Conservation (phyloP, 2,113 vertebrate genomes). For the Mobula hypostoma region DNA sequence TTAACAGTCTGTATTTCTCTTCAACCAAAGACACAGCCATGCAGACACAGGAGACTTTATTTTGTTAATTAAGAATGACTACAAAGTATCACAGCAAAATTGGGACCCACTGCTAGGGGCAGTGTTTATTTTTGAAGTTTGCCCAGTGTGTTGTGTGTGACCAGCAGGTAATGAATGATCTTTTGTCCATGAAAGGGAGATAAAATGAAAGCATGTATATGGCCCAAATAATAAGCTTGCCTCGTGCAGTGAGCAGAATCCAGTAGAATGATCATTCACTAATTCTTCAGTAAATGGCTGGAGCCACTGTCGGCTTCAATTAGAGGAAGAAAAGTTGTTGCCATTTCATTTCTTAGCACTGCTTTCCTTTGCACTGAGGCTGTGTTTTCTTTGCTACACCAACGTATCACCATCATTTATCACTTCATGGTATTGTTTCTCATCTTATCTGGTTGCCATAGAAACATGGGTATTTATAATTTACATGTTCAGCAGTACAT, state of each 20-base stretch:
- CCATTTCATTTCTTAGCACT: slow-evolving; percentile 40
- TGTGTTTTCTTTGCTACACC: not conserved
- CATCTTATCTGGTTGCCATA: slow-evolving; percentile 20
- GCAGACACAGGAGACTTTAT: not conserved
- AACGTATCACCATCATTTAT: slow-evolving; percentile 1
- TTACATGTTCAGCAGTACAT: not conserved
- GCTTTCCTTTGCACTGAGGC: not conserved
- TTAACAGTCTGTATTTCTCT: slow-evolving; percentile 31
- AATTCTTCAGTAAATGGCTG: slow-evolving; percentile 63
- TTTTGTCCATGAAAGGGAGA: slow-evolving; percentile 72
- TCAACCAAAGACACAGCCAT: too few relatives aligned
- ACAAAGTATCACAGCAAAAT: not conserved
- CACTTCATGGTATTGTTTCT: not conserved
- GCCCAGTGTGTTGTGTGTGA: slow-evolving; percentile 61
- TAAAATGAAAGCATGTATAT: slow-evolving; percentile 39
- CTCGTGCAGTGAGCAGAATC: slow-evolving; percentile 18
- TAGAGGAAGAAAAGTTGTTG: slow-evolving; percentile 53
- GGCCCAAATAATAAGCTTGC: slow-evolving; percentile 16
- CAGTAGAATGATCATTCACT: slow-evolving; percentile 49
- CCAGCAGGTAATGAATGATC: slow-evolving; percentile 70
- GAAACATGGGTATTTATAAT: slow-evolving; percentile 28
- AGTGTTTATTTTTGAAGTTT: slow-evolving; percentile 27
- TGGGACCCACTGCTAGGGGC: not conserved
- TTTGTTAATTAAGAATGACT: slow-evolving; percentile 21
- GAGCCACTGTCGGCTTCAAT: slow-evolving; percentile 72